Conservation (phyloP, 2,113 vertebrate genomes). For the Smithornis capensis region DNA sequence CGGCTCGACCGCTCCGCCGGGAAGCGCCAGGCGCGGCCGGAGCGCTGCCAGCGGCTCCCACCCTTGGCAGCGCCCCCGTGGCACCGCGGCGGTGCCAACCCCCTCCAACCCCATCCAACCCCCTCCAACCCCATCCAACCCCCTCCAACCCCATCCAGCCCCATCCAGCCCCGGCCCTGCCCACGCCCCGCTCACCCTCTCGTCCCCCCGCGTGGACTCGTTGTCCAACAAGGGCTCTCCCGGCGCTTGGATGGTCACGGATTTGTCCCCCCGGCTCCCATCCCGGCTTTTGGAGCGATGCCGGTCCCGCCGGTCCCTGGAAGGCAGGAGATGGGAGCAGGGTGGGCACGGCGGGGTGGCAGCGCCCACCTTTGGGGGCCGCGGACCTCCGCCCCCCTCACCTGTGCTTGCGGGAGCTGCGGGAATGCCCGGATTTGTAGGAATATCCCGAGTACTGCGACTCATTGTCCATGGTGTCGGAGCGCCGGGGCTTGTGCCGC, state of each 20-base stretch:
- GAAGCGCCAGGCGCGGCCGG: background rate
- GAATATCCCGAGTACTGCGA: conserved; percentile 93
- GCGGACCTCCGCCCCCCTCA: background rate
- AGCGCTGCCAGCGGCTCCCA: background rate
- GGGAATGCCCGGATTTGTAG: conserved; percentile 91
- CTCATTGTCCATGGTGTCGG: conserved; percentile 90
- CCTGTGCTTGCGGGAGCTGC: conserved; percentile 91
- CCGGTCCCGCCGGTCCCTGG: conserved; percentile 86
- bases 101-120: too few species aligned
- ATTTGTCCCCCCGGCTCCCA: conserved; percentile 89
- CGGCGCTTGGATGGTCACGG: conserved; percentile 93
- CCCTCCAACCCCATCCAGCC: too few species aligned
- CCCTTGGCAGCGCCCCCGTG: background rate
- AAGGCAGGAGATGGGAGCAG: background rate
- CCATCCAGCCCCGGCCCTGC: too few species aligned
- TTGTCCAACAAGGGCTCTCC: conserved; percentile 92
- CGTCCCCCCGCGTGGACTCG: conserved; percentile 91
- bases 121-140: too few species aligned
- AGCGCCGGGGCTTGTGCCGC: conserved; percentile 76
- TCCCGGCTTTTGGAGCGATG: conserved; percentile 90
- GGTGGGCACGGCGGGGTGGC: background rate
- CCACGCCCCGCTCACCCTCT: conserved; percentile 74
- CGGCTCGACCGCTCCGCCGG: background rate
- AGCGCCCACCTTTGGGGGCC: background rate
- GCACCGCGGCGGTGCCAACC: background rate